Evolutionary conservation across 2,797 vertebrate genomes (phyloP).

Genomic region (Pempheris klunzingeri): DNA sequence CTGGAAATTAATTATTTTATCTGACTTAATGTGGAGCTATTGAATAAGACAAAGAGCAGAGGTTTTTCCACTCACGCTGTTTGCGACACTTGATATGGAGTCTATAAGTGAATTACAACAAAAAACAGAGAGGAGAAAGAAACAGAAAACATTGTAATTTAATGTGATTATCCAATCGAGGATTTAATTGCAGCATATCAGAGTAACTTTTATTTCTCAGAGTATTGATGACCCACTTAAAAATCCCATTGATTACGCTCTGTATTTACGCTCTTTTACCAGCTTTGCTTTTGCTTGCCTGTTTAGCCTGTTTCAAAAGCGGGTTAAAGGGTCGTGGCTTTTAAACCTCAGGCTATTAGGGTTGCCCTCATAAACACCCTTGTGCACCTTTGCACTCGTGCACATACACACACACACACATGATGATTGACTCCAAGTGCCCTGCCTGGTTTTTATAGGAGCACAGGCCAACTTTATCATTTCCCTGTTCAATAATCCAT

Average conservation of each 20-base stretch:
- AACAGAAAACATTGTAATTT: conserved; percentile 63
- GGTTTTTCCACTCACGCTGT: conserved; percentile 60
- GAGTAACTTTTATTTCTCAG: conserved; percentile 34
- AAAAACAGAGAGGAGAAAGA: conserved; percentile 35
- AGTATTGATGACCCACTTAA: conserved; percentile 65
- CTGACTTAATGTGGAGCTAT: conserved; percentile 69
- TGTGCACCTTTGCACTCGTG: background rate
- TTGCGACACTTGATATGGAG: conserved; percentile 68
- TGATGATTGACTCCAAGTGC: conserved; percentile 43
- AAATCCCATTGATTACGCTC: conserved; percentile 48
- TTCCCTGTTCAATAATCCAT: conserved; percentile 80
- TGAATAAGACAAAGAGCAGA: conserved; percentile 76
- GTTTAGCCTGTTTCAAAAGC: conserved; percentile 58
- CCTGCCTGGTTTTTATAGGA: conserved; percentile 58
- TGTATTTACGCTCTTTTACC: conserved; percentile 31
- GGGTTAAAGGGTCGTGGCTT: conserved; percentile 57
- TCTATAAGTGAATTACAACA: conserved; percentile 57
- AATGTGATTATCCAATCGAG: conserved; percentile 57
- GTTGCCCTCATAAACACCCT: conserved; percentile 49
- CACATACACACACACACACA: background rate
- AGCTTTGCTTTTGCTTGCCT: background rate
- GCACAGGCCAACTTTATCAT: conserved; percentile 72
- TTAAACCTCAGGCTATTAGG: conserved; percentile 65
- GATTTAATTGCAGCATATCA: conserved; percentile 60
- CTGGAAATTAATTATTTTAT: conserved; percentile 76